Conservation (phyloP, 2,113 vertebrate genomes). For the Burhinus bistriatus region DNA sequence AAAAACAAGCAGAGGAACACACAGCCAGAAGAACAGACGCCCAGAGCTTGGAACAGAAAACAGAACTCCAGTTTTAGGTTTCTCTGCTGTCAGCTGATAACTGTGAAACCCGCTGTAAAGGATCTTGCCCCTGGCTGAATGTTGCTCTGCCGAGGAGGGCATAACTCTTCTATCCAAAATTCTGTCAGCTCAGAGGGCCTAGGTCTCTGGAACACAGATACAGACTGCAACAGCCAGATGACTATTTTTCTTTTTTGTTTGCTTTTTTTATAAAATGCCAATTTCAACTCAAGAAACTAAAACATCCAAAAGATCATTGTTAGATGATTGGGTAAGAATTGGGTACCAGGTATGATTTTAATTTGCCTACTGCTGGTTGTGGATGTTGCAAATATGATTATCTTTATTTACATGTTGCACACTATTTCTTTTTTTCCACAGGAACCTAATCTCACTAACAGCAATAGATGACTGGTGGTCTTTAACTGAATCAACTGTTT, state of each 20-base stretch:
- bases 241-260: not conserved
- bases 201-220: not conserved
- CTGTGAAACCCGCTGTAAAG: not conserved
- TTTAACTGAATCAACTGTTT: not conserved
- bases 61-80: conserved; percentile 17
- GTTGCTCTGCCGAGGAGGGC: not conserved
- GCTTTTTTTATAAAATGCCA: not conserved
- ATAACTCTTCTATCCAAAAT: not conserved
- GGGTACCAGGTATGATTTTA: not conserved
- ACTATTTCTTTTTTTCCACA: not conserved
- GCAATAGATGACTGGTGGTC: not conserved
- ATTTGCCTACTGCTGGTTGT: not conserved
- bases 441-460: not conserved
- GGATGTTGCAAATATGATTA: not conserved
- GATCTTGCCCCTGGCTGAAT: not conserved
- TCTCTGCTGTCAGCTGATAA: not conserved
- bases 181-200: not conserved
- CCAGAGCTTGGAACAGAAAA: not conserved
- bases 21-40: not conserved
- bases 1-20: not conserved
- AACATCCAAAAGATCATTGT: not conserved
- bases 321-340: not conserved
- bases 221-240: not conserved
- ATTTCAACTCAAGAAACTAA: not conserved
- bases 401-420: not conserved